Evolutionary conservation across 92 coral and sea anemone species (phyloP).

Genomic region (Paragorgia papillata): DNA sequence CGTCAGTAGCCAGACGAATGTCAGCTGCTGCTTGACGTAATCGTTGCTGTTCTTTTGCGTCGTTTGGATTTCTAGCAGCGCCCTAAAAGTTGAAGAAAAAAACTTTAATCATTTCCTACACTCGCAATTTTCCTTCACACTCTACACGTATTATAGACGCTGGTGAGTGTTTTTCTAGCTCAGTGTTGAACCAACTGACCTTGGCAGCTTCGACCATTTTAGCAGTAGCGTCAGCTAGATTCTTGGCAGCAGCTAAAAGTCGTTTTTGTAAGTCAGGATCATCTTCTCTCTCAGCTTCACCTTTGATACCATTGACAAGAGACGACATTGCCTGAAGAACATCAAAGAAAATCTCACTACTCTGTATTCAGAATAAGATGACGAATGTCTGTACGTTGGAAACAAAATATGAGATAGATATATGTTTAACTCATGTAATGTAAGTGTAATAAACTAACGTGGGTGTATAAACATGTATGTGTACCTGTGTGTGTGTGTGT

Average conservation of each 20-base stretch:
- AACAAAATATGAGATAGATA: no score
- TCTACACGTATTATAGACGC: no score
- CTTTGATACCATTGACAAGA: slow-evolving; percentile 92
- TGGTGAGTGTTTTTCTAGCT: not conserved
- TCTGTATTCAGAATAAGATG: no score
- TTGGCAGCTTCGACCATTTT: slow-evolving; percentile 99
- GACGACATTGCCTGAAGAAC: slow-evolving; percentile 82
- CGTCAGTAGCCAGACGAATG: slow-evolving; percentile 89
- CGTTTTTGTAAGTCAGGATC: slow-evolving; percentile 93
- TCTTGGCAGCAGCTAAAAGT: slow-evolving; percentile 93
- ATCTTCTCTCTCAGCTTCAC: slow-evolving; percentile 88
- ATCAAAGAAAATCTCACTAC: not conserved
- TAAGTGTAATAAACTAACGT: no score
- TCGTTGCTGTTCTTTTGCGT: slow-evolving; percentile 87
- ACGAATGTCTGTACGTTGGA: no score
- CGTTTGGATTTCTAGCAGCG: slow-evolving; percentile 97
- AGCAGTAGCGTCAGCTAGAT: slow-evolving; percentile 98
- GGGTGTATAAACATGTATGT: no score
- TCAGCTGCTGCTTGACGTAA: slow-evolving; percentile 94
- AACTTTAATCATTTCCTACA: no score
- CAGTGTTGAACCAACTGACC: slow-evolving; percentile 48
- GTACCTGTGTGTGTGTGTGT: no score
- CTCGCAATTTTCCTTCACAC: no score
- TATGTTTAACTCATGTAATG: no score
- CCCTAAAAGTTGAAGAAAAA: slow-evolving; percentile 59